phyloP scores from a whole-genome alignment of 1,140 invertebrate genomes.

The Magallana gigas region DNA sequence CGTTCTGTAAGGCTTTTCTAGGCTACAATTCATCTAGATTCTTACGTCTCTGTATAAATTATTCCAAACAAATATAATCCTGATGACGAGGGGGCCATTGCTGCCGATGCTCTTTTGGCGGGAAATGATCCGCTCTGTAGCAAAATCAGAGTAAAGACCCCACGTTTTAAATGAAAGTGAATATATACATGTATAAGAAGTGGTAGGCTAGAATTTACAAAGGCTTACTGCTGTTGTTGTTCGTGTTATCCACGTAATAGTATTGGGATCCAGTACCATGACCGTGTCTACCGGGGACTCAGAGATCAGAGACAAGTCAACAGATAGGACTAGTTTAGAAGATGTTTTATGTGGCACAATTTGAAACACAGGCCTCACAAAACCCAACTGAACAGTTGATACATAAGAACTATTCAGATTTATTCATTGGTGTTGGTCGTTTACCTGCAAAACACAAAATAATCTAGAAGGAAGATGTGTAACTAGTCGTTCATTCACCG shows the following conservation, averaged over 20 bases:
- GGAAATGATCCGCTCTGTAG: conserved; percentile 45
- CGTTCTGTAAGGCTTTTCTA: conserved; percentile 49
- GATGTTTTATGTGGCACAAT: too few relatives aligned
- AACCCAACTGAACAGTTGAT: too few relatives aligned
- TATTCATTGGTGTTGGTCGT: too few relatives aligned
- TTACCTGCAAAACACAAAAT: too few relatives aligned
- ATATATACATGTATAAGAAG: neutral
- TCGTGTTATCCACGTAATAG: conserved; percentile 39
- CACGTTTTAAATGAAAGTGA: neutral
- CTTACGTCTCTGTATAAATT: conserved; percentile 45
- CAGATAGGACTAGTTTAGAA: too few relatives aligned
- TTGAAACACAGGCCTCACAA: too few relatives aligned
- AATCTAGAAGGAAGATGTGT: too few relatives aligned
- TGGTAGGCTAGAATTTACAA: neutral
- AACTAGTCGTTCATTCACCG: too few relatives aligned
- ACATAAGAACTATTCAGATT: too few relatives aligned
- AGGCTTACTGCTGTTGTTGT: conserved; percentile 25
- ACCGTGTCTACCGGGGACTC: conserved; percentile 44
- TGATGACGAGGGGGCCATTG: conserved; percentile 53
- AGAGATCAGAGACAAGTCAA: neutral
- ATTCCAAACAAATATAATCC: conserved; percentile 63
- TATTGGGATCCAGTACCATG: conserved; percentile 49
- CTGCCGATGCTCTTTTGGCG: conserved; percentile 46
- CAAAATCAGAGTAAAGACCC: neutral
- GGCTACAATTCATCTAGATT: neutral